Evolutionary conservation across 2,888 invertebrate genomes (phyloP).

Genomic region (Campopleginae sp.): DNA sequence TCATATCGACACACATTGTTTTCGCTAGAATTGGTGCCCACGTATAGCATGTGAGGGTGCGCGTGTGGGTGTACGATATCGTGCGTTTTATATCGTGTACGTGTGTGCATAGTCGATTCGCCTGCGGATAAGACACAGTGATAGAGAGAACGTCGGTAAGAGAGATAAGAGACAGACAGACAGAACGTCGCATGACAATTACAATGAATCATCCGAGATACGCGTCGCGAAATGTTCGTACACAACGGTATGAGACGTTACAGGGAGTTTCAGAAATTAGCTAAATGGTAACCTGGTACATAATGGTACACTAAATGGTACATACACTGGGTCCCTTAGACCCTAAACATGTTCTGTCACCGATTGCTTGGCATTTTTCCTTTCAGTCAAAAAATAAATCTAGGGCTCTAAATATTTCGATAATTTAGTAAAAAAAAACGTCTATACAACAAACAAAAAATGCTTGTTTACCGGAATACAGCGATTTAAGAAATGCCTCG

Average conservation of each 20-base stretch:
- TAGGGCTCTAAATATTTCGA: too few relatives aligned
- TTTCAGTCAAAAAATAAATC: too few relatives aligned
- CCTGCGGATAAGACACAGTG: constrained; percentile 57
- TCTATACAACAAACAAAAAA: too few relatives aligned
- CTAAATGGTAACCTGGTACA: too few relatives aligned
- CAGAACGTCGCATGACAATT: constrained; percentile 76
- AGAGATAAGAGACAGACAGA: constrained; percentile 59
- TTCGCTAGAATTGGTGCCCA: not conserved
- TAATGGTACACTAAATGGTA: not conserved
- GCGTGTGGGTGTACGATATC: constrained; percentile 45
- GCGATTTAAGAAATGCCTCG: too few relatives aligned
- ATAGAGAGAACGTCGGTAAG: constrained; percentile 32
- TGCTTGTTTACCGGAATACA: too few relatives aligned
- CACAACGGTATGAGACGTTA: constrained; percentile 39
- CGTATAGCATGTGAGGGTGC: constrained; percentile 49
- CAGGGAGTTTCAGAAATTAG: constrained; percentile 53
- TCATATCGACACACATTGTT: constrained; percentile 64
- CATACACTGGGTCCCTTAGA: not conserved
- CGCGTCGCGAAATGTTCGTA: constrained; percentile 68
- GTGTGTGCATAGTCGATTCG: constrained; percentile 52
- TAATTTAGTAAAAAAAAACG: too few relatives aligned
- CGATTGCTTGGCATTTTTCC: too few relatives aligned
- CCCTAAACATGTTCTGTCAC: too few relatives aligned
- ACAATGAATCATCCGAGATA: constrained; percentile 79
- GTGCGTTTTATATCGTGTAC: constrained; percentile 44